Evolutionary conservation across 1,140 invertebrate genomes (phyloP), one percentile per base, ranked within the genome.

Genomic region (Drosophila ambigua): DNA sequence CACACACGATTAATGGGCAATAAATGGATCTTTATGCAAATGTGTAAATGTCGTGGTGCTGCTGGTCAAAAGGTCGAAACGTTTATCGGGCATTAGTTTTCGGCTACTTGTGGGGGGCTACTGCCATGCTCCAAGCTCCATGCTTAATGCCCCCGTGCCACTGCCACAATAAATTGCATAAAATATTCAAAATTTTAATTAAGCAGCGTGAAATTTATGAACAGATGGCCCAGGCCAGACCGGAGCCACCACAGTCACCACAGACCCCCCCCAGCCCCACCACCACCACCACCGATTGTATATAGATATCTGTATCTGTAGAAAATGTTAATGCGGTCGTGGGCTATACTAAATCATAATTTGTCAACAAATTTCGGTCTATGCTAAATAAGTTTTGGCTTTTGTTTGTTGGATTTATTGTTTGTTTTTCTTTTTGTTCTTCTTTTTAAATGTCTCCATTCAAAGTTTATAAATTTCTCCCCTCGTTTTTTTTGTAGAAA

Each of bases 301-400:
- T 44, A 28, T 55, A 35, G 28, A 68, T 69, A 58, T 16, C 51
- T 61, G 57, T 55, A 39, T 52, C 28, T 63, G 44, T 46, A 28
- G 50, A 71, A 52, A 77, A 81, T 81, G 80, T 66, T 83, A 84
- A 84, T 85, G 81, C 77, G 64, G 77, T 77, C 77, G 35, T 39
- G 35, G 35, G 35, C 11, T 50, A 63, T 63, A 85, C 65, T 85
- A 85, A 85, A 85, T 85, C 81, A 85, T 81, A 85, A 85, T 85
- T 87, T 85, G 81, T 85, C 81, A 85, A 85, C 81, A 87, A 71
- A 78, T 77, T 84, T 48, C 8, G 54, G 62, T 77, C 72, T 83
- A 83, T 72, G 71, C 76, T 44, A 79, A 79, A 83, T 69, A 77
- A 77, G 79, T 84, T 84, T 1, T 39, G 35, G 52, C 44, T 61